Evolutionary conservation across 2,888 invertebrate genomes (phyloP), one percentile per base, ranked within the genome.

Genomic region (Tinea semifulvella): DNA sequence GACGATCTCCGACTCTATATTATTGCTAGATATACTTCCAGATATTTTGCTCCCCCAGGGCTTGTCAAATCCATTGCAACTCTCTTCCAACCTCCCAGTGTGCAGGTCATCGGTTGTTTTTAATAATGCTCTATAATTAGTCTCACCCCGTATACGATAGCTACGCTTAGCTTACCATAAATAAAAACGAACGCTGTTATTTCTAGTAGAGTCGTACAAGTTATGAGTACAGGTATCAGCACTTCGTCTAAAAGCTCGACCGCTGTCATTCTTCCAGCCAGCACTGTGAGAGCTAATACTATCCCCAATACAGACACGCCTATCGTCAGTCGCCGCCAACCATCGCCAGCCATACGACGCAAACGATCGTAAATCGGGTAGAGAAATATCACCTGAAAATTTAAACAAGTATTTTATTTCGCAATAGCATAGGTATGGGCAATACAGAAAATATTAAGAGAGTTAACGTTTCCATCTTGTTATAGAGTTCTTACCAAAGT

Each of bases 401-500:
- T n/a, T 4, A 4, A 27, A 27, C 6, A 27, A 27, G n/a, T n/a
- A n/a, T n/a, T n/a, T n/a, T n/a, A n/a, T n/a, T n/a, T n/a, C n/a
- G n/a, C n/a, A n/a, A n/a, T n/a, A n/a, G n/a, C n/a, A n/a, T n/a
- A n/a, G n/a, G n/a, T n/a, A n/a, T n/a, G n/a, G n/a, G n/a, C n/a
- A n/a, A n/a, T n/a, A n/a, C n/a, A n/a, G n/a, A n/a, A n/a, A n/a
- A n/a, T n/a, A n/a, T n/a, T n/a, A n/a, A n/a, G n/a, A n/a, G n/a
- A n/a, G n/a, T n/a, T n/a, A n/a, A n/a, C n/a, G n/a, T n/a, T n/a
- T n/a, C n/a, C n/a, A n/a, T n/a, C n/a, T n/a, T n/a, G n/a, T n/a
- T n/a, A n/a, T n/a, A n/a, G n/a, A n/a, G n/a, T n/a, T 26, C 59
- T 56, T 52, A 77, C 79, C 68, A 75, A 57, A 39, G 64, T 64